A percentile compares a stretch with the other conserved stretches of the same genome.
Conservation (phyloP, 2,797 vertebrate genomes). For the Crax fasciolata region DNA sequence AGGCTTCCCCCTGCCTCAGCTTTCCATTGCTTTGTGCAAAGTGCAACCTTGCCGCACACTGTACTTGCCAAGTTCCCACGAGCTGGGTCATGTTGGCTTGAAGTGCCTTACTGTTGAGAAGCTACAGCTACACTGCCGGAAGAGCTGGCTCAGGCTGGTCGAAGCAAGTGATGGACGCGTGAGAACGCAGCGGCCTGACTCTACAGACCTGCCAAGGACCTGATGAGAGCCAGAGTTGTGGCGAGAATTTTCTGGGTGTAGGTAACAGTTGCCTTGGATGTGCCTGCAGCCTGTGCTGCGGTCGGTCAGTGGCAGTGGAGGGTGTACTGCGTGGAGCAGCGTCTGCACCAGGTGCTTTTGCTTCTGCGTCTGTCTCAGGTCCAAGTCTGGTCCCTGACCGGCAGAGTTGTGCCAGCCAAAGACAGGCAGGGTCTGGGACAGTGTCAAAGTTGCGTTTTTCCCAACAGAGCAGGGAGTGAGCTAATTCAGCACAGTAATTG, state of each 20-base stretch:
- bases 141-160: background rate
- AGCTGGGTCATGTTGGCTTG: background rate
- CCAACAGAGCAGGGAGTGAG: background rate
- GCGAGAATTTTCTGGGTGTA: no score
- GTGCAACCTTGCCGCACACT: background rate
- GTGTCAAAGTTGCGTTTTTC: background rate
- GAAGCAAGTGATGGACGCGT: background rate
- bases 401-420: background rate
- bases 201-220: no score
- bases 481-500: background rate
- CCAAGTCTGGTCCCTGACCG: background rate
- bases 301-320: rapidly evolving
- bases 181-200: background rate
- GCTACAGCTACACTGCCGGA: background rate
- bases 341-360: background rate
- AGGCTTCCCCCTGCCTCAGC: background rate
- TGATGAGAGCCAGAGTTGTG: no score
- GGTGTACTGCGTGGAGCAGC: rapidly evolving
- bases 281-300: background rate
- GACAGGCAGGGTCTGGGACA: background rate
- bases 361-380: background rate
- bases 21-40: background rate
- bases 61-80: background rate
- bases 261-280: background rate
- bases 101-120: background rate